Percentiles rank a stretch among this genome's conserved stretches.
These are phyloP conservation scores for Vireo altiloquus DNA, from an alignment of 2,113 vertebrate genomes.

Conservation along the genomic window DNA sequence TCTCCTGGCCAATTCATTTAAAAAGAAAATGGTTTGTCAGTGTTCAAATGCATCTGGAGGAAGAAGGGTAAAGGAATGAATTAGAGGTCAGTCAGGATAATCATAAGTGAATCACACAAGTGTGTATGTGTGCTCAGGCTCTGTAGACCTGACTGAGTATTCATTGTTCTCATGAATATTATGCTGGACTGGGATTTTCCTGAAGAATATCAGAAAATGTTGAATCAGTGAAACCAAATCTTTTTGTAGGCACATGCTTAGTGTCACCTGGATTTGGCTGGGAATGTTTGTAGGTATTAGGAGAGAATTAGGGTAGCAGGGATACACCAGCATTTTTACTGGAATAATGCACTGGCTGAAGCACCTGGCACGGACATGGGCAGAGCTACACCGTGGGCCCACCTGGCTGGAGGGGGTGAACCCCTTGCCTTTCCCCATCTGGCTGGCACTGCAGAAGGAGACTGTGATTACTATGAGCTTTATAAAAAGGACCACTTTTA, in stretches of 20 bases:
- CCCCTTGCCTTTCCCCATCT: background rate
- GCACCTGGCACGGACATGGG: rapidly evolving
- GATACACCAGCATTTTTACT: background rate
- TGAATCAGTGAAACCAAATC: background rate
- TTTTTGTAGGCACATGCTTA: background rate
- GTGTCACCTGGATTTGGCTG: background rate
- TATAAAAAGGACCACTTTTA: background rate
- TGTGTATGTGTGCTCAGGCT: background rate
- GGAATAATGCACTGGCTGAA: background rate
- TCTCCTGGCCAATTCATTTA: background rate
- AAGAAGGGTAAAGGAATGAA: conserved; percentile 3
- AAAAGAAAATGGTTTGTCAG: conserved; percentile 35
- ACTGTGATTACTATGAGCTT: background rate
- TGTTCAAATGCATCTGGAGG: conserved; percentile 11
- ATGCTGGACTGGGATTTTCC: background rate
- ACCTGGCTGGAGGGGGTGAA: background rate
- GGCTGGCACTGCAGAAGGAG: background rate
- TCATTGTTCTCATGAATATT: background rate
- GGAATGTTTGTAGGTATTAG: background rate
- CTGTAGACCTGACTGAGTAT: background rate
- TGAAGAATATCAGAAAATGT: background rate
- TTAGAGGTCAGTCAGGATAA: conserved; percentile 17
- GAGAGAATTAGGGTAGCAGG: background rate
- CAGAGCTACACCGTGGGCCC: rapidly evolving
- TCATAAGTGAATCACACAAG: background rate